These are phyloP conservation scores for Porites lobata DNA, from an alignment of 92 coral and sea anemone species.

Conservation along the genomic window DNA sequence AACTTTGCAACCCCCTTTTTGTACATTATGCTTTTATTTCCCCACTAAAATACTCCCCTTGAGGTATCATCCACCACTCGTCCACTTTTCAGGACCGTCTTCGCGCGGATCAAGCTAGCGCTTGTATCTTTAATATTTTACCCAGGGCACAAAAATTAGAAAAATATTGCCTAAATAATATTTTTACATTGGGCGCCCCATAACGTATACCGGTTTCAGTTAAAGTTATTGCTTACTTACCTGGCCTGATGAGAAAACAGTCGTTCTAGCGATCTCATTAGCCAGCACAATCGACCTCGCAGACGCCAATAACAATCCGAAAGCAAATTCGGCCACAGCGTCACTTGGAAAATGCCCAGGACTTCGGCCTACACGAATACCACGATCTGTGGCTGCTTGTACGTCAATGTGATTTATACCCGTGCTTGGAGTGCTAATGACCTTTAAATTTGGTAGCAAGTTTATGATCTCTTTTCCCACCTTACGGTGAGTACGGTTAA, in stretches of 20 bases:
- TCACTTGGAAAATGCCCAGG: constrained; percentile 24
- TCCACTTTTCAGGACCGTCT: too few species aligned
- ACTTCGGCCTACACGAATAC: constrained; percentile 74
- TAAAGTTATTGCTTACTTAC: neutral
- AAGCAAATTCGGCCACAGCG: constrained; percentile 73
- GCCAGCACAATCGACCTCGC: constrained; percentile 71
- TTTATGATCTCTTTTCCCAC: constrained; percentile 54
- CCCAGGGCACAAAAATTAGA: too few species aligned
- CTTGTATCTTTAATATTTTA: too few species aligned
- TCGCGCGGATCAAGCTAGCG: too few species aligned
- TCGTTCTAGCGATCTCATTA: constrained; percentile 34
- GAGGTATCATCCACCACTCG: too few species aligned
- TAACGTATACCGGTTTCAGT: too few species aligned
- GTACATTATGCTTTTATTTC: too few species aligned
- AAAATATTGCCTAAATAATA: too few species aligned
- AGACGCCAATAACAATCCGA: constrained; percentile 78
- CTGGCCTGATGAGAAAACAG: neutral
- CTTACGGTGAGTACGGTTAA: neutral
- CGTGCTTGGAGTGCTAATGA: constrained; percentile 58
- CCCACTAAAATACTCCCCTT: too few species aligned
- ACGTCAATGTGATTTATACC: constrained; percentile 79
- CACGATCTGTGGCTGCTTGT: constrained; percentile 72
- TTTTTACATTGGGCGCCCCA: too few species aligned
- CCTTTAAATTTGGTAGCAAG: constrained; percentile 63
- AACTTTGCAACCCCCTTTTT: too few species aligned